These are phyloP conservation scores for Charaxes varanes DNA, from an alignment of 1,140 invertebrate species.

Conservation along the genomic window DNA sequence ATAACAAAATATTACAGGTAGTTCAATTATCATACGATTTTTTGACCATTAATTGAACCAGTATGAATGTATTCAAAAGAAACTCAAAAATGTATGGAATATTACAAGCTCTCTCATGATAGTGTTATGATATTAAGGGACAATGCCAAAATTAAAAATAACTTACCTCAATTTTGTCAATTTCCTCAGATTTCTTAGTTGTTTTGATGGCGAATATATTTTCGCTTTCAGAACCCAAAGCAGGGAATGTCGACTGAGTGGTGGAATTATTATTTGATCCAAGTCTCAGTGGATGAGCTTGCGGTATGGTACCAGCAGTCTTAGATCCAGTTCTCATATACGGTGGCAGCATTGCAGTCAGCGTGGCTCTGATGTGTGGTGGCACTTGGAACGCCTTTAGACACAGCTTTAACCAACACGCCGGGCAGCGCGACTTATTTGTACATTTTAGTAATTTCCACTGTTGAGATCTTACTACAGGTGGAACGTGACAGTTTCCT, in stretches of 20 bases:
- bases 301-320: constrained; percentile 31
- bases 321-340: constrained; percentile 58
- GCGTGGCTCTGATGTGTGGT: constrained; percentile 76
- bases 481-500: constrained; percentile 81
- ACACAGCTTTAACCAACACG: constrained; percentile 92
- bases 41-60: no score
- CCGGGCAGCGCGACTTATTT: constrained; percentile 84
- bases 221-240: constrained; percentile 47
- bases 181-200: constrained; percentile 43
- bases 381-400: constrained; percentile 86
- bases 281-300: constrained; percentile 46
- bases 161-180: constrained; percentile 49
- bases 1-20: no score
- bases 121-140: no score
- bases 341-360: constrained; percentile 78
- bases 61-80: no score
- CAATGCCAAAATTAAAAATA: constrained; percentile 5
- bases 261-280: constrained; percentile 29
- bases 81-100: constrained; percentile 3
- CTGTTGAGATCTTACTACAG: constrained; percentile 80
- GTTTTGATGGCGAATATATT: constrained; percentile 51
- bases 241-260: constrained; percentile 38
- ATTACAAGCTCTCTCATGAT: no score
- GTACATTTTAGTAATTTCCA: constrained; percentile 82
- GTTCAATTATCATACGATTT: no score